Conservation (phyloP, 1,140 invertebrate genomes). For the Popillia japonica region DNA sequence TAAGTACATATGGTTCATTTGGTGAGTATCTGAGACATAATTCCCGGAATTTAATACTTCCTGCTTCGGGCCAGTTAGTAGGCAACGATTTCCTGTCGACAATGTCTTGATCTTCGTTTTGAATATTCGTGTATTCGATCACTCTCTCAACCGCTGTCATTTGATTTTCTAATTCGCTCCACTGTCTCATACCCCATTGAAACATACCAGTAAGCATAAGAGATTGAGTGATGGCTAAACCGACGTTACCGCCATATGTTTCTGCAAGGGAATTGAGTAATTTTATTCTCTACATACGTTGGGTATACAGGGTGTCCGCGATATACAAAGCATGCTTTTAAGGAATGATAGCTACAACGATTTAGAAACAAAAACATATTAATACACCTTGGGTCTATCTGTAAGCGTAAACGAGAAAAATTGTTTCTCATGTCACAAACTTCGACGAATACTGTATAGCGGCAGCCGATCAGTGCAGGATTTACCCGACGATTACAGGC, state of each 20-base stretch:
- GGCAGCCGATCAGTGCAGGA: too few species aligned
- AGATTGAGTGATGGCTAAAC: constrained; percentile 66
- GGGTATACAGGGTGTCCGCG: too few species aligned
- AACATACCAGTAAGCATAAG: constrained; percentile 69
- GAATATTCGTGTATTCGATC: constrained; percentile 56
- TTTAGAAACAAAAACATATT: too few species aligned
- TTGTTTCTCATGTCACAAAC: too few species aligned
- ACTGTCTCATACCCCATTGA: constrained; percentile 79
- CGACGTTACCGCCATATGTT: constrained; percentile 63
- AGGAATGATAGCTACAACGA: too few species aligned
- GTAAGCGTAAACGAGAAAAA: too few species aligned
- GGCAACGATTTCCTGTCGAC: constrained; percentile 61
- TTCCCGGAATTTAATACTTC: constrained; percentile 68
- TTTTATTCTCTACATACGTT: too few species aligned
- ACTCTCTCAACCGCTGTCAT: constrained; percentile 75
- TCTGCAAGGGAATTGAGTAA: constrained; percentile 59
- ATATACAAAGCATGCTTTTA: too few species aligned
- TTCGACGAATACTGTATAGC: too few species aligned
- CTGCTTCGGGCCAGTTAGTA: constrained; percentile 70
- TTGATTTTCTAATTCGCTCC: constrained; percentile 75
- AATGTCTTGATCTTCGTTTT: constrained; percentile 59
- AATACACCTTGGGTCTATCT: too few species aligned
- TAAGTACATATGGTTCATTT: constrained; percentile 63
- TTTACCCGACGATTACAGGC: too few species aligned
- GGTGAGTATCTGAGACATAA: constrained; percentile 65